A percentile compares a stretch with the other conserved stretches of the same genome.
Conservation (phyloP, 1,140 invertebrate species). For the Argopecten irradians region DNA sequence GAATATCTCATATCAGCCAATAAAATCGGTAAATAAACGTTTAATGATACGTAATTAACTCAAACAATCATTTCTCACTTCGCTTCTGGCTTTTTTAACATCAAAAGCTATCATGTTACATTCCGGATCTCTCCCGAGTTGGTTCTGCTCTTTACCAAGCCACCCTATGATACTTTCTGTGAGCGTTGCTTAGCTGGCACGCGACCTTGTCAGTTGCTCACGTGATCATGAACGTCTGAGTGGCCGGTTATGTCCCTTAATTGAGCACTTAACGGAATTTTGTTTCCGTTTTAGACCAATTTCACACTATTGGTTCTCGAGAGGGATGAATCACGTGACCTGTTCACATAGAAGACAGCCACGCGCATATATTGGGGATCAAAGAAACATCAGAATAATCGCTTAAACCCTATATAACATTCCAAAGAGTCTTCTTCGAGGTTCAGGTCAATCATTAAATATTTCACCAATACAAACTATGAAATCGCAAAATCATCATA, state of each 20-base stretch:
- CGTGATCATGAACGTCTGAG: background rate
- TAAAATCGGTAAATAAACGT: background rate
- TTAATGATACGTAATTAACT: conserved; percentile 3
- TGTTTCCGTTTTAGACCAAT: conserved; percentile 16
- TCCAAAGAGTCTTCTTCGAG: too few species aligned
- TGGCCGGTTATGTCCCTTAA: conserved; percentile 3
- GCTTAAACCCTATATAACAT: too few species aligned
- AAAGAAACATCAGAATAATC: background rate
- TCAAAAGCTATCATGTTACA: background rate
- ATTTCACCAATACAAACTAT: too few species aligned
- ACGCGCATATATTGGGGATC: background rate
- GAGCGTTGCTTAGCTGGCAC: background rate
- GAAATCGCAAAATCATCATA: too few species aligned
- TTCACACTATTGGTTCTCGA: conserved; percentile 8
- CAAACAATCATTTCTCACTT: background rate
- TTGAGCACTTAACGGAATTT: background rate
- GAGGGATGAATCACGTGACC: background rate
- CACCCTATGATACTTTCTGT: background rate
- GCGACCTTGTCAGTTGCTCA: background rate
- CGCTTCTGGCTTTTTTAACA: background rate
- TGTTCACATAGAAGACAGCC: background rate
- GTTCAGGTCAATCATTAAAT: too few species aligned
- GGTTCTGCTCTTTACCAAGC: background rate
- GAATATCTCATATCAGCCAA: background rate
- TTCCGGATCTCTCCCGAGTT: background rate